A percentile compares a stretch with the other conserved stretches of the same genome.
phyloP scores from a whole-genome alignment of 2,113 vertebrate genomes.

The Pseudopodoces humilis region DNA sequence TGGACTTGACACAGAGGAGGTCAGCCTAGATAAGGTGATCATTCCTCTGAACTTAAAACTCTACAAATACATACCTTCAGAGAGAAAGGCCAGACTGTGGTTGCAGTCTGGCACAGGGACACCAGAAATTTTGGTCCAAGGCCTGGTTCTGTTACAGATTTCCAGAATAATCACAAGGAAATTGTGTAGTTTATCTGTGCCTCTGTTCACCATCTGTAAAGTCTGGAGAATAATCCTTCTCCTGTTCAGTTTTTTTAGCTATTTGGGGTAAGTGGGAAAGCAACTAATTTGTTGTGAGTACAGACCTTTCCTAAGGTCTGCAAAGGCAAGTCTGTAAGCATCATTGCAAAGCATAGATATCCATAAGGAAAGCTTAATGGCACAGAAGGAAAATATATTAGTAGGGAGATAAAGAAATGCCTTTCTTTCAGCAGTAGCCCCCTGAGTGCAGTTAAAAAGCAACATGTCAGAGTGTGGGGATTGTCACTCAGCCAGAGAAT shows the following conservation, averaged over 20 bases:
- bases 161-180: slow-evolving; percentile 13
- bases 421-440: slow-evolving; percentile 19
- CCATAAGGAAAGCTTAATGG: not conserved
- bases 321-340: not conserved
- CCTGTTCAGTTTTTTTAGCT: not conserved
- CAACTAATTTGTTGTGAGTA: not conserved
- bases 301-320: not conserved
- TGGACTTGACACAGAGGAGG: not conserved
- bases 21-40: not conserved
- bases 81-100: slow-evolving; percentile 10
- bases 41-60: slow-evolving; percentile 8
- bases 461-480: not conserved
- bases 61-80: not conserved
- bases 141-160: not conserved
- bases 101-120: not conserved
- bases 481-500: not conserved
- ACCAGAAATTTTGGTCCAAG: not conserved
- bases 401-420: not conserved
- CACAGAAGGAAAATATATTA: slow-evolving; percentile 1
- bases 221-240: not conserved
- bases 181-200: slow-evolving; percentile 19
- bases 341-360: not conserved
- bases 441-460: slow-evolving; percentile 12
- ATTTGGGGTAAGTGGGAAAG: not conserved
- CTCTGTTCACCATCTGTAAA: slow-evolving; percentile 34